Conservation (phyloP, 2,113 vertebrate species). For the Phoenicopterus ruber region DNA sequence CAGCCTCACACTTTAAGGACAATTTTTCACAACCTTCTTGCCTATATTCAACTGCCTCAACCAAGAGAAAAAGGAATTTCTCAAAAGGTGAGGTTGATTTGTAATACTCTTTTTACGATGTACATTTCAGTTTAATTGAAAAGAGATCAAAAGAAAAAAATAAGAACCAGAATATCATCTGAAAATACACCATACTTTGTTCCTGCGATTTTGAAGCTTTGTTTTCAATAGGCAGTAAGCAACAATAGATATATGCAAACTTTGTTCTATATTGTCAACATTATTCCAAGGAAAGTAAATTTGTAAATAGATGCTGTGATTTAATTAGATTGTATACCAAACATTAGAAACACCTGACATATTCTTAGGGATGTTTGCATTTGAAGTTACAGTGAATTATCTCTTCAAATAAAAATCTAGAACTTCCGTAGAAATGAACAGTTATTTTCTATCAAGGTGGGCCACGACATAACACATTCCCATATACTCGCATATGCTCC, state of each 20-base stretch:
- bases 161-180: background rate
- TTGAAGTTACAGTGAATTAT: background rate
- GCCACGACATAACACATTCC: background rate
- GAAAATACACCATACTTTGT: background rate
- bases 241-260: conserved; percentile 15
- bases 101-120: background rate
- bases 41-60: background rate
- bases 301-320: background rate
- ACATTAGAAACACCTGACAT: background rate
- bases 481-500: background rate
- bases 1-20: background rate
- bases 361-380: background rate
- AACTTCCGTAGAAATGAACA: background rate
- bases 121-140: background rate
- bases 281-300: conserved; percentile 9
- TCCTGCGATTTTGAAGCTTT: background rate
- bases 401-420: background rate
- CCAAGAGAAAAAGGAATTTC: background rate
- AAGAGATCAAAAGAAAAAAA: conserved; percentile 17
- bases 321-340: background rate
- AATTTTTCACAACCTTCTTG: background rate
- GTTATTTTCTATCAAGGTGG: conserved; percentile 21
- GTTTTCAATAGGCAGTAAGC: background rate
- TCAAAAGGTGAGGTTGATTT: background rate
- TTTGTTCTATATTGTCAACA: conserved; percentile 31